A percentile compares a stretch with the other conserved stretches of the same genome.
Conservation (phyloP, 2,888 invertebrate genomes). For the Amiota communis region DNA sequence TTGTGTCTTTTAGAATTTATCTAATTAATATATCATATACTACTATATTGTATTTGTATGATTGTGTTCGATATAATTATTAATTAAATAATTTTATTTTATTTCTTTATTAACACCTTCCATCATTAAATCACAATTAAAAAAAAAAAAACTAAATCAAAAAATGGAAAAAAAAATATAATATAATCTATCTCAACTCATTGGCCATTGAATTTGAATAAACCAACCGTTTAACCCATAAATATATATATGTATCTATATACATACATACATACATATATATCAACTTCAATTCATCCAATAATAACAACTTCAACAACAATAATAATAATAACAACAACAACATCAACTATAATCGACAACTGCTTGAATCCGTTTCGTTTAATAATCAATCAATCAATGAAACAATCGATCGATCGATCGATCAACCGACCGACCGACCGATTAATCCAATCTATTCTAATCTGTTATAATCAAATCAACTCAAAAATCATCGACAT, state of each 20-base stretch:
- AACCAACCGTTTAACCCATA: no score
- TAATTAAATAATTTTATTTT: not conserved
- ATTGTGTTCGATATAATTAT: slow-evolving; percentile 3
- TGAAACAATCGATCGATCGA: not conserved
- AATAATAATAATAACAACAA: slow-evolving; percentile 30
- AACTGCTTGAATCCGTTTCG: slow-evolving; percentile 53
- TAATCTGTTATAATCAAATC: not conserved
- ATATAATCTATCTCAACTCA: not conserved
- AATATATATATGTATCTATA: not conserved
- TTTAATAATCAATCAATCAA: slow-evolving; percentile 41
- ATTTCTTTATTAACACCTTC: slow-evolving; percentile 47
- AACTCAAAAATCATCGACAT: slow-evolving; percentile 49
- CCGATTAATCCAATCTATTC: slow-evolving; percentile 49
- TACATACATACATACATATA: not conserved
- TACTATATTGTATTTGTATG: slow-evolving; percentile 5
- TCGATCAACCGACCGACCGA: slow-evolving; percentile 35
- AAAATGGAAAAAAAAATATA: slow-evolving; percentile 14
- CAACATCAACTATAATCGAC: slow-evolving; percentile 56
- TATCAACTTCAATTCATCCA: slow-evolving; percentile 37
- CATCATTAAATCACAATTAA: no score
- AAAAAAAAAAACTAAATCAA: not conserved
- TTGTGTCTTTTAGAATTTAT: slow-evolving; percentile 23
- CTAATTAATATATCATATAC: not conserved
- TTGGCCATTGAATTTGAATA: no score
- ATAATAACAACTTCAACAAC: slow-evolving; percentile 39